Base-by-base conservation (phyloP, 2,113 vertebrate species). In the Elephantulus edwardii region DNA sequence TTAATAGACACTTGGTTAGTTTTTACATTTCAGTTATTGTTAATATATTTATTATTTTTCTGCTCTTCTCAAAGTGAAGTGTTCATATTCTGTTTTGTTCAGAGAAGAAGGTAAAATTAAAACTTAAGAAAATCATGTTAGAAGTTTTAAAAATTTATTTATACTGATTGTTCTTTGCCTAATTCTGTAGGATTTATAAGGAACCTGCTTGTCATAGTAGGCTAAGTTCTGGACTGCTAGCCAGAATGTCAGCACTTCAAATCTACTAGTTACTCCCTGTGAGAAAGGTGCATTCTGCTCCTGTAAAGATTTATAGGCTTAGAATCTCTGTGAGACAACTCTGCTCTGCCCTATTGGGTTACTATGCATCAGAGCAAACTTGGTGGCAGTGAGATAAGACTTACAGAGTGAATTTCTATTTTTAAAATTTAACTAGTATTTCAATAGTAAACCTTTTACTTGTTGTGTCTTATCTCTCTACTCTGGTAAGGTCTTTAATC, bases 111-210 rank as follows among this genome's bases (percentile, higher is more conserved):
- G 12, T 71, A 71, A 40, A 42, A 40, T 24, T 8, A 71, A 24
- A 71, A 40, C 35, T 14, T 22, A 71, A 28, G 70, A 71, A 42
- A 71, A 44, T 28, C 28, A 71, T 71, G 22, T 4, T 10, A 42
- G 22, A 40, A 71, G 33, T 26, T 42, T 42, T 7, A 42, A 42
- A n/a, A 26, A 42, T 42, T 42, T n/a, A 8, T 54, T 9, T 33
- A 14, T 19, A 56, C 14, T 28, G 28, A 64, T 28, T 79, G 0
- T 83, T 77, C 20, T 90, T 89, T 92, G 5, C 35, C 44, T 19
- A 70, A 79, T 68, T 46, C 44, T 74, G 84, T 83, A 50, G 11
- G n/a, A 78, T 85, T 74, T n/a, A n/a, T n/a, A n/a, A n/a, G n/a
- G n/a, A n/a, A n/a, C n/a, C n/a, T n/a, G n/a, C n/a, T n/a, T n/a